A percentile compares a stretch with the other conserved stretches of the same genome.
Conservation (phyloP, 2,797 vertebrate species). For the Myripristis jacobus region DNA sequence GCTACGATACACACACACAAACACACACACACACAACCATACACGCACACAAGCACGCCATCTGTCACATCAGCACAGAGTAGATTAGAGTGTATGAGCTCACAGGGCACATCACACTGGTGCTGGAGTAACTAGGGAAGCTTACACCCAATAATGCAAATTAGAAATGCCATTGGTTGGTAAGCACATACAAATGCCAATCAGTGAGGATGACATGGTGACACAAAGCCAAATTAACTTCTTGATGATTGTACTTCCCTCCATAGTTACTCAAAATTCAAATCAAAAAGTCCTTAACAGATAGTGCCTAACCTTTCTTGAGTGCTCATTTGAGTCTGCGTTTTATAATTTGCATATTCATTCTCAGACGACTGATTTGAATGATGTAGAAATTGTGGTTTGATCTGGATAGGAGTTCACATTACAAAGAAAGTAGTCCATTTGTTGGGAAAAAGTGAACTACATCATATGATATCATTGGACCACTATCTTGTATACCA, state of each 20-base stretch:
- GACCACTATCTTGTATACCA: too few relatives aligned
- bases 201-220: constrained; percentile 18
- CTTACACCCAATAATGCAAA: constrained; percentile 63
- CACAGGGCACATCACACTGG: constrained; percentile 51
- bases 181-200: constrained; percentile 28
- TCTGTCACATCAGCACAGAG: constrained; percentile 81
- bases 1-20: constrained; percentile 24
- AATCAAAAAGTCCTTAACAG: neutral
- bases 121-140: constrained; percentile 40
- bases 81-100: constrained; percentile 78
- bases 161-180: constrained; percentile 62
- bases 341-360: neutral
- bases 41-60: constrained; percentile 66
- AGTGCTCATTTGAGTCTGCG: neutral
- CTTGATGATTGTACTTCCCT: neutral
- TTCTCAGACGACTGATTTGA: neutral
- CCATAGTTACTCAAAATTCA: neutral
- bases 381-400: neutral
- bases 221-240: neutral
- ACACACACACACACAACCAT: constrained; percentile 26
- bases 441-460: too few relatives aligned
- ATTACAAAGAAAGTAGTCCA: neutral
- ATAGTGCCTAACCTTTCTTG: neutral
- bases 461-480: too few relatives aligned
- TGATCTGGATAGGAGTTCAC: neutral